Evolutionary conservation across 2,888 invertebrate species (phyloP).

Genomic region (Pachydiplax longipennis): DNA sequence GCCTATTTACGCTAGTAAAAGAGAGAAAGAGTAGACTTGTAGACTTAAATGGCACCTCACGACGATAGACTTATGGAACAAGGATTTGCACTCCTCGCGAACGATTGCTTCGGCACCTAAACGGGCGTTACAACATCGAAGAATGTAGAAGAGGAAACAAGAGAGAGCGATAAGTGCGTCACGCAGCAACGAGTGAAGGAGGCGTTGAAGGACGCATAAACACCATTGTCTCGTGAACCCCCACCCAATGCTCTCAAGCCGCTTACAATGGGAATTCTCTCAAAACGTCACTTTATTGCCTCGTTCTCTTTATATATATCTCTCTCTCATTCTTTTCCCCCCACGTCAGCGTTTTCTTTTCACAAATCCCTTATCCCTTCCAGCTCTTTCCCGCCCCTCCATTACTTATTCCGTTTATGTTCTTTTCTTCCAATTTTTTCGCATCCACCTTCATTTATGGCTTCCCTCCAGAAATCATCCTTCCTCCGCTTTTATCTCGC

Average conservation of each 20-base stretch:
- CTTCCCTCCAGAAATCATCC: background rate
- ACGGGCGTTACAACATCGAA: background rate
- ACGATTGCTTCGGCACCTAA: no score
- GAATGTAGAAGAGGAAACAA: background rate
- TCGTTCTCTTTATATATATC: background rate
- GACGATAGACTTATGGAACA: background rate
- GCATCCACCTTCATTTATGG: background rate
- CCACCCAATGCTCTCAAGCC: background rate
- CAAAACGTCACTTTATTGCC: background rate
- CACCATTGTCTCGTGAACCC: slow-evolving; percentile 6
- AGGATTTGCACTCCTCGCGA: background rate
- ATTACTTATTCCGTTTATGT: background rate
- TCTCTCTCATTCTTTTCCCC: background rate
- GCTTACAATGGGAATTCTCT: background rate
- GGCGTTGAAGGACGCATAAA: background rate
- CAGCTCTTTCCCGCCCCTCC: background rate
- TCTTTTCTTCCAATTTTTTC: background rate
- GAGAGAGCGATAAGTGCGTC: background rate
- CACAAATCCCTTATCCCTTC: background rate
- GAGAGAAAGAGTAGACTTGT: no score
- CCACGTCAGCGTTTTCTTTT: background rate
- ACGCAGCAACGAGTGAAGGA: background rate
- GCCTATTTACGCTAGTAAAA: no score
- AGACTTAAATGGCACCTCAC: background rate
- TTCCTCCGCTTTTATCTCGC: background rate